Percentiles rank a stretch among this genome's conserved stretches.
phyloP scores from a whole-genome alignment of 2,113 vertebrate species.

The Sinocyclocheilus maitianheensis region DNA sequence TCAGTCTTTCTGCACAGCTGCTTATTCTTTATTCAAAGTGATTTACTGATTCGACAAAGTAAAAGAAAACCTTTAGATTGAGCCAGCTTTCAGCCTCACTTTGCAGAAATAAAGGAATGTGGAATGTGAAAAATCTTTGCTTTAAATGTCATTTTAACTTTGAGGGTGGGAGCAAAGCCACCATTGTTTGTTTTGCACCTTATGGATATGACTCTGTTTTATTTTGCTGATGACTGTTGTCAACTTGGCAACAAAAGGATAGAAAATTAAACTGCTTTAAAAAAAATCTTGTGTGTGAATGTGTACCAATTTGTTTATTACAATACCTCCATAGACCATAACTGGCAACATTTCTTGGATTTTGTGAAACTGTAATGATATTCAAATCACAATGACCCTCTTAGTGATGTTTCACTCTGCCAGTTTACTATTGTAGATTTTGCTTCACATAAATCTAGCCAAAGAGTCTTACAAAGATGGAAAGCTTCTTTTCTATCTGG shows the following conservation, averaged over 20 bases:
- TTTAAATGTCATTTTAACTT: conserved; percentile 36
- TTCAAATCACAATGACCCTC: background rate
- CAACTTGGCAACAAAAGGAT: conserved; percentile 66
- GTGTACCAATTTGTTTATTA: background rate
- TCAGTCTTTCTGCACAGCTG: conserved; percentile 7
- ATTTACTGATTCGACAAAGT: background rate
- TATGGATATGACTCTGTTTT: conserved; percentile 67
- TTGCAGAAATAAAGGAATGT: conserved; percentile 35
- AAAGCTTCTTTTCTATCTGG: background rate
- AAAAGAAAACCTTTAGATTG: background rate
- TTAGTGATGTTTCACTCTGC: background rate
- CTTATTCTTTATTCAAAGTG: background rate
- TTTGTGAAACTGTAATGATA: background rate
- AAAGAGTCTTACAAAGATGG: background rate
- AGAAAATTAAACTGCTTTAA: conserved; percentile 55
- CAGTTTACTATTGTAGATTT: background rate
- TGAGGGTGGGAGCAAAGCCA: conserved; percentile 17
- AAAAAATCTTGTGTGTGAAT: background rate
- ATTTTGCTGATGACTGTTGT: conserved; percentile 70
- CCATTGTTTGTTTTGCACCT: conserved; percentile 76
- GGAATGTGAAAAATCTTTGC: conserved; percentile 68
- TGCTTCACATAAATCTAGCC: background rate
- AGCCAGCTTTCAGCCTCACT: background rate
- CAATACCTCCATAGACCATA: background rate
- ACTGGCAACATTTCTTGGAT: background rate